Percentiles rank a stretch among this genome's conserved stretches.
Conservation (phyloP, 2,113 vertebrate species). For the Melanotaenia duboulayi region DNA sequence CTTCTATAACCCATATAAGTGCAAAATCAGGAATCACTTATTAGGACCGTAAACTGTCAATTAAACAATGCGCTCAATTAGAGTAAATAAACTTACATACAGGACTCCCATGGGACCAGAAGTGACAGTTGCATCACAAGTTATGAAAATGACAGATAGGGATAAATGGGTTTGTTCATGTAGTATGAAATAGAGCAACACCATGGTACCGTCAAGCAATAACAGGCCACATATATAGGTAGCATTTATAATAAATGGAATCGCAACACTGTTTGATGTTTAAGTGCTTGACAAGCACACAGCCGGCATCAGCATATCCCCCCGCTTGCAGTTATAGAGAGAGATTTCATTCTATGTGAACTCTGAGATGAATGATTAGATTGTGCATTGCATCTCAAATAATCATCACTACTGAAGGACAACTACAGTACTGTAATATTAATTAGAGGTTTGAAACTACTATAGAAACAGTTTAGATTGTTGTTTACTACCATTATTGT, state of each 20-base stretch:
- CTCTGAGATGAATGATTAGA: conserved; percentile 63
- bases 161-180: conserved; percentile 80
- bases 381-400: conserved; percentile 50
- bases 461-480: conserved; percentile 31
- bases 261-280: conserved; percentile 54
- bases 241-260: conserved; percentile 49
- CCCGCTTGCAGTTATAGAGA: conserved; percentile 40
- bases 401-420: conserved; percentile 37
- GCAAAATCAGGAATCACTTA: conserved; percentile 50
- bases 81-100: conserved; percentile 69
- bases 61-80: conserved; percentile 81
- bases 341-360: conserved; percentile 37
- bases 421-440: conserved; percentile 31
- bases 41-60: conserved; percentile 76
- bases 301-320: conserved; percentile 24
- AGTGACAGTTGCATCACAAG: conserved; percentile 80
- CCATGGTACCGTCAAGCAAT: conserved; percentile 62
- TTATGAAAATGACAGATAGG: conserved; percentile 78
- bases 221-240: conserved; percentile 68
- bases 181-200: conserved; percentile 76
- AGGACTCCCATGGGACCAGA: conserved; percentile 72
- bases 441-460: conserved; percentile 50
- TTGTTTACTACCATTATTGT: conserved; percentile 25
- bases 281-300: conserved; percentile 62
- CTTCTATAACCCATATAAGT: background rate